A percentile compares a stretch with the other conserved stretches of the same genome.
phyloP scores from a whole-genome alignment of 2,113 vertebrate species.

The Nesogale talazaci region DNA sequence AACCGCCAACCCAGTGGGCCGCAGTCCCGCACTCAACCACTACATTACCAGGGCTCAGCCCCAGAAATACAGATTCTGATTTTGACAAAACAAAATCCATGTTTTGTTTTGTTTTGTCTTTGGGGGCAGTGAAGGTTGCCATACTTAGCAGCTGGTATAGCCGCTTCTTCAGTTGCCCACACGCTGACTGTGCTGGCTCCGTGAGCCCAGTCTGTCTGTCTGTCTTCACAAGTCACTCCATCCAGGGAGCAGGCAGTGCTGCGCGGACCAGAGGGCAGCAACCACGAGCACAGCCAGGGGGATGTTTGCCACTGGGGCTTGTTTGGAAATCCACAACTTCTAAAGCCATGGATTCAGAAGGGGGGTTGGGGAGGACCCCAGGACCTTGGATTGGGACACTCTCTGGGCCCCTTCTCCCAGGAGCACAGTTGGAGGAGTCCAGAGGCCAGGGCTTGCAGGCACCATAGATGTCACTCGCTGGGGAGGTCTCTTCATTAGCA shows the following conservation, averaged over 20 bases:
- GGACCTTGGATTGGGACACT: no score
- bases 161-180: neutral
- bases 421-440: accelerated
- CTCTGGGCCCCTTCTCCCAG: no score
- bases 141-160: neutral
- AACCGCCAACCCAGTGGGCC: no score
- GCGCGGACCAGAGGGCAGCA: neutral
- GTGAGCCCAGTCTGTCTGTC: neutral
- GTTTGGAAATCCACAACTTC: neutral
- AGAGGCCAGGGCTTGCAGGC: neutral
- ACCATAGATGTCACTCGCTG: neutral
- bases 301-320: neutral
- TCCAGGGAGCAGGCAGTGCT: neutral
- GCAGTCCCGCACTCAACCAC: no score
- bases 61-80: no score
- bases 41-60: no score
- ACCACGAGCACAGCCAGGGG: neutral
- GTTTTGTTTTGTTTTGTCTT: no score
- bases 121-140: no score
- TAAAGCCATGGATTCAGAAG: neutral
- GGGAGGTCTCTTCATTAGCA: neutral
- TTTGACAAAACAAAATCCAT: no score
- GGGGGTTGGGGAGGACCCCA: neutral
- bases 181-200: neutral
- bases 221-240: no score